Evolutionary conservation across 2,797 vertebrate species (phyloP).

Genomic region (Girardinus metallicus): DNA sequence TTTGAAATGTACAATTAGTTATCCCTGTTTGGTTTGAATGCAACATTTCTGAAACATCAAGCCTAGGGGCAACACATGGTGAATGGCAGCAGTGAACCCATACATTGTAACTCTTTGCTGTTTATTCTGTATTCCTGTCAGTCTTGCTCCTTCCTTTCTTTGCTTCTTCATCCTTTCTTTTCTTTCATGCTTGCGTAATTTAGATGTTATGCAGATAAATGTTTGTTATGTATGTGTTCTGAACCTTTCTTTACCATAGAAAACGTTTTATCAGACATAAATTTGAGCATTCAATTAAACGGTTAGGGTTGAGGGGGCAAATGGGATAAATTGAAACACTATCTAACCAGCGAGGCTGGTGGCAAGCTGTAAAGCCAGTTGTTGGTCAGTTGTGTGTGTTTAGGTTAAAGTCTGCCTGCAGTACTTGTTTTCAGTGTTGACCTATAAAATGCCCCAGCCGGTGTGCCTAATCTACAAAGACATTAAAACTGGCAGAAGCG

Average conservation of each 20-base stretch:
- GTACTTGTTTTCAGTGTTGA: conserved; percentile 67
- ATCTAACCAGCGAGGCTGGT: conserved; percentile 64
- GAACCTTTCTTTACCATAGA: conserved; percentile 38
- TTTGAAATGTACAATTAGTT: conserved; percentile 83
- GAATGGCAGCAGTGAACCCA: conserved; percentile 51
- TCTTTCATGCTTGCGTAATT: conserved; percentile 25
- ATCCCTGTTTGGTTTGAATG: conserved; percentile 78
- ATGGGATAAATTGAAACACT: conserved; percentile 49
- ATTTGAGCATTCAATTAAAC: conserved; percentile 38
- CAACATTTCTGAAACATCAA: conserved; percentile 71
- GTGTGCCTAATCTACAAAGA: conserved; percentile 71
- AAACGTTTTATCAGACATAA: conserved; percentile 53
- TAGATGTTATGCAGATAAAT: conserved; percentile 21
- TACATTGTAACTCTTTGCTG: conserved; percentile 36
- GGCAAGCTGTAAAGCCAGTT: conserved; percentile 63
- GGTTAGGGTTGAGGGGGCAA: conserved; percentile 55
- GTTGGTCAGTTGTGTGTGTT: conserved; percentile 47
- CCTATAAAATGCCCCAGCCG: conserved; percentile 50
- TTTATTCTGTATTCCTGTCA: conserved; percentile 25
- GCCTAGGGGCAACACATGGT: conserved; percentile 49
- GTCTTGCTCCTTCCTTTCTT: conserved; percentile 18
- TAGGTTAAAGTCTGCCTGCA: conserved; percentile 59
- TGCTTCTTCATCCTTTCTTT: background rate
- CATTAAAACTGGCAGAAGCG: conserved; percentile 65
- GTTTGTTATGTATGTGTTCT: conserved; percentile 26